Conservation (phyloP, 2,888 invertebrate species). For the Ellobium chinense region DNA sequence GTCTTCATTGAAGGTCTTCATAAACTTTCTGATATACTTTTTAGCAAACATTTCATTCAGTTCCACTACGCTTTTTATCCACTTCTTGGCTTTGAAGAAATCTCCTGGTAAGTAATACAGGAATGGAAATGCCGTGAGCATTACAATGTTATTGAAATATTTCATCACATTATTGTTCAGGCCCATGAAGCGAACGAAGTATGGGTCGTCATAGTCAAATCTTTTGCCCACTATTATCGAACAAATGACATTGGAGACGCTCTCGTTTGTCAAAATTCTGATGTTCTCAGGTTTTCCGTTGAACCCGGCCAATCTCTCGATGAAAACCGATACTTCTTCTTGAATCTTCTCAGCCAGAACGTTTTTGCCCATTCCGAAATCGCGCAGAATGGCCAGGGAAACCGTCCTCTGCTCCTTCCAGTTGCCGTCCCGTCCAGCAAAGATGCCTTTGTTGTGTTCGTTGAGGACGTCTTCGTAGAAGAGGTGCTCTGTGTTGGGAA, state of each 20-base stretch:
- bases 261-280: not conserved
- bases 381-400: slow-evolving; percentile 26
- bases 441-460: slow-evolving; percentile 7
- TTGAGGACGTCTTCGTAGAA: not conserved
- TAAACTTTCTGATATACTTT: not conserved
- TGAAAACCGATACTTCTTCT: slow-evolving; percentile 22
- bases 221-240: slow-evolving; percentile 8
- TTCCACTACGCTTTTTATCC: not conserved
- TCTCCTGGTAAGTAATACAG: slow-evolving; percentile 1
- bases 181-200: not conserved
- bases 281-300: not conserved
- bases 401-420: slow-evolving; percentile 44
- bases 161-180: not conserved
- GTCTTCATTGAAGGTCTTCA: not conserved
- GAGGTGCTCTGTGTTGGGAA: not conserved
- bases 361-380: slow-evolving; percentile 44
- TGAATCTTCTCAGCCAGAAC: slow-evolving; percentile 32
- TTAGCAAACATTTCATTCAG: not conserved
- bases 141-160: not conserved
- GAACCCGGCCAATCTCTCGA: not conserved
- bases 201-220: slow-evolving; percentile 24
- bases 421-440: not conserved
- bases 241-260: slow-evolving; percentile 20
- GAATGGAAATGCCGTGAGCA: not conserved
- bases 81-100: not conserved